phyloP scores from a whole-genome alignment of 2,113 vertebrate genomes.

The Pelmatolapia mariae region DNA sequence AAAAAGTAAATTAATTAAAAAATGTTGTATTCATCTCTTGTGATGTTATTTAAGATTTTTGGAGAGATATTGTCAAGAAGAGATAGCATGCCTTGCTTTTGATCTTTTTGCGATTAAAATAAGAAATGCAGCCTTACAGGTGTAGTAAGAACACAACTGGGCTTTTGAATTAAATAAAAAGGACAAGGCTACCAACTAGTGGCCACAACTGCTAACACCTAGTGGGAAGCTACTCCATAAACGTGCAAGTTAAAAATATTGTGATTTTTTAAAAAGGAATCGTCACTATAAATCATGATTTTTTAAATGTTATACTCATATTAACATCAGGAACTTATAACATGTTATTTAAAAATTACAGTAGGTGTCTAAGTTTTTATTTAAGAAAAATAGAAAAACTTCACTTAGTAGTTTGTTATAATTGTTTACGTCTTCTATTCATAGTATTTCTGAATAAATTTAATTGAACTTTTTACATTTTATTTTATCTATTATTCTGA shows the following conservation, averaged over 20 bases:
- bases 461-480: background rate
- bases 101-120: background rate
- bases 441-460: background rate
- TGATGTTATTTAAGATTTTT: background rate
- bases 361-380: background rate
- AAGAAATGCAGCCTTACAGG: background rate
- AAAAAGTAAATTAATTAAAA: background rate
- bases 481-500: background rate
- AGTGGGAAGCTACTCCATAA: background rate
- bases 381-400: background rate
- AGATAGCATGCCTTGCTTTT: background rate
- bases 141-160: background rate
- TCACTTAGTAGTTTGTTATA: background rate
- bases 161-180: background rate
- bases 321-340: background rate
- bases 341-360: background rate
- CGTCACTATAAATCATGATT: background rate
- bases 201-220: background rate
- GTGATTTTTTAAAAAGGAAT: fast-evolving
- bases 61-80: background rate
- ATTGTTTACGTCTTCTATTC: background rate
- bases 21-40: background rate
- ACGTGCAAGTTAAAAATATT: background rate
- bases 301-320: background rate
- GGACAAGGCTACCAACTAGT: constrained; percentile 46